Conservation (phyloP, 2,797 vertebrate species). For the Epinephelus malabaricus region DNA sequence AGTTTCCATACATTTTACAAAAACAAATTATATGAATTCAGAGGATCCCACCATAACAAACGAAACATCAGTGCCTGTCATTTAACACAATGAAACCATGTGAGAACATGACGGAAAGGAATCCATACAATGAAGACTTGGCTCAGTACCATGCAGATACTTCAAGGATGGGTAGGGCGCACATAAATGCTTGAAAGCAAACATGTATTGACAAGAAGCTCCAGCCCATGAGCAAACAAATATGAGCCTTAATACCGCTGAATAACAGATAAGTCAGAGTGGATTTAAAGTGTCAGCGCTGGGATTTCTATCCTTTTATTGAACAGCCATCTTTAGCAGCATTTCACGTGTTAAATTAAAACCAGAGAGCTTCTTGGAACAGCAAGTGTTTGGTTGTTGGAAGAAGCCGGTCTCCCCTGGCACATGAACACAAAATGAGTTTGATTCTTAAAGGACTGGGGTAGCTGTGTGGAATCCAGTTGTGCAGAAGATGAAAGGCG, state of each 20-base stretch:
- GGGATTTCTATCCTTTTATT: constrained; percentile 68
- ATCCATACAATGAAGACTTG: constrained; percentile 72
- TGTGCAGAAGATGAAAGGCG: constrained; percentile 75
- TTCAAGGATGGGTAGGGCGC: constrained; percentile 67
- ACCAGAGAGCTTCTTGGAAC: constrained; percentile 60
- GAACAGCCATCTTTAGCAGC: constrained; percentile 43
- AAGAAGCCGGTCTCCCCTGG: constrained; percentile 52
- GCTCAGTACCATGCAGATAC: constrained; percentile 46
- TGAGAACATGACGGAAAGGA: constrained; percentile 73
- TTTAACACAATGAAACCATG: constrained; percentile 55
- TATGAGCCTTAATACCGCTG: constrained; percentile 61
- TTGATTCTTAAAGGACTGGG: constrained; percentile 42
- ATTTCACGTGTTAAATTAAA: constrained; percentile 56
- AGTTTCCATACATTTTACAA: constrained; percentile 1
- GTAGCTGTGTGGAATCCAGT: constrained; percentile 58
- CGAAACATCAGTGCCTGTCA: constrained; percentile 40
- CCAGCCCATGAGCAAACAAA: constrained; percentile 66
- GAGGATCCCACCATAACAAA: constrained; percentile 30
- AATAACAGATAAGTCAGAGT: constrained; percentile 60
- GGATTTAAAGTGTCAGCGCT: constrained; percentile 70
- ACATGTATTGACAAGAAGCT: constrained; percentile 75
- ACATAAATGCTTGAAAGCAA: constrained; percentile 63
- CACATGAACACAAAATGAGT: constrained; percentile 38
- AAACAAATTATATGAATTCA: constrained; percentile 26
- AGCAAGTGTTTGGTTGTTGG: constrained; percentile 43